A percentile compares a stretch with the other conserved stretches of the same genome.
Conservation (phyloP, 2,113 vertebrate species). For the Camelus bactrianus region DNA sequence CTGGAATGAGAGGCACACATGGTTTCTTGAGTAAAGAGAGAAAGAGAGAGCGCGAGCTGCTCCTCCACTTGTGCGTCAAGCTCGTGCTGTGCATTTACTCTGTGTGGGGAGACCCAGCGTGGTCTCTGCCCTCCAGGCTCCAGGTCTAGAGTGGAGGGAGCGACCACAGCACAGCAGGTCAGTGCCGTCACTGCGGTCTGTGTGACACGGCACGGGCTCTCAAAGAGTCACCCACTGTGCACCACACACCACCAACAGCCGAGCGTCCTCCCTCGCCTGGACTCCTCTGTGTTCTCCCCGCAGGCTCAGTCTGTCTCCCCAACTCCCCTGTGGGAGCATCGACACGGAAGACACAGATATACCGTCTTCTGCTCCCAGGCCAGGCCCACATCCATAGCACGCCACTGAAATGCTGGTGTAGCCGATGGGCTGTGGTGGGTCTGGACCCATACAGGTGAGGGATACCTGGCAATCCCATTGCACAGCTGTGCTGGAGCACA, state of each 20-base stretch:
- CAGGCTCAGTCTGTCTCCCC: rapidly evolving
- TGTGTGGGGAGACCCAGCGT: rapidly evolving
- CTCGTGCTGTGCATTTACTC: neutral
- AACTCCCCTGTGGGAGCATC: rapidly evolving
- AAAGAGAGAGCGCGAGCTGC: neutral
- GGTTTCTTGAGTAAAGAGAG: neutral
- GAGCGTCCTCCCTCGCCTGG: neutral
- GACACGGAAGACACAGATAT: rapidly evolving
- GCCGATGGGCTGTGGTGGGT: no score
- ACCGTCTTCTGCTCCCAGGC: neutral
- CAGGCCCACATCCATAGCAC: rapidly evolving
- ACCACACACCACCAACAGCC: neutral
- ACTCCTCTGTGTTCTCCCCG: neutral
- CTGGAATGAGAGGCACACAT: conserved; percentile 80
- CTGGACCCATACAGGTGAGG: rapidly evolving
- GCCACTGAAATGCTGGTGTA: rapidly evolving
- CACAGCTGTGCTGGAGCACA: no score
- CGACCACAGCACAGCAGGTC: rapidly evolving
- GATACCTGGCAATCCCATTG: neutral
- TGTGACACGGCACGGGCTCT: rapidly evolving
- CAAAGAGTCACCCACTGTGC: neutral
- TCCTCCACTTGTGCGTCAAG: no score
- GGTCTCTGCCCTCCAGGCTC: neutral
- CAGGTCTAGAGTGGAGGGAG: rapidly evolving
- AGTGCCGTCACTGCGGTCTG: neutral